Base-by-base conservation (phyloP, 2,888 invertebrate species). In the Cephus nigrinus region DNA sequence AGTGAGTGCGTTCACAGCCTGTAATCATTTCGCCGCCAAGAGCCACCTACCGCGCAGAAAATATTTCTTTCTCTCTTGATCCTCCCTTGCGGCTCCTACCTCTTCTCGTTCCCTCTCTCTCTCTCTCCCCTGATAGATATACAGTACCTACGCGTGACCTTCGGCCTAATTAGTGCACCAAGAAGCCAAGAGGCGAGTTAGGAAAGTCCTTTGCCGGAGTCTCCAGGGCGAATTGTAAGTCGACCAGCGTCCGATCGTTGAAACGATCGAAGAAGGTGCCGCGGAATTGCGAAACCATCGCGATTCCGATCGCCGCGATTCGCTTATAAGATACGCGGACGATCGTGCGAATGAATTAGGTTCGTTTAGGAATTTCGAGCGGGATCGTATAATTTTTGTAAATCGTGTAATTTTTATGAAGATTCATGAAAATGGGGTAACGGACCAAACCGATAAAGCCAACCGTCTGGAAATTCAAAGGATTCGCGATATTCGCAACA, bases 21-120 rank as follows among this genome's bases (percentile, higher is more conserved):
- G 88, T 90, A 90, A 90, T 90, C 89, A 90, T 90, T 90, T 88
- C 84, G 88, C 89, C 89, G 90, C 88, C 88, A 86, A 84, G 82
- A 86, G 88, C 86, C 87, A 88, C 90, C 90, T 88, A 90, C 88
- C 89, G 88, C 89, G 87, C 86, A 82, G 83, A 30, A 71, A 71
- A 32, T 31, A 15, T 23, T 71, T 79, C 77, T 79, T 80, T 82
- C 78, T 80, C 40, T 68, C 36, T 76, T 15, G 33, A 35, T 35
- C 75, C 69, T 71, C 74, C 31, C 32, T 81, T 81, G 82, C 82
- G 84, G 84, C 78, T 80, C 76, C 75, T 75, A 74, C 4, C 31
- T 33, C 71, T 32, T 31, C 9, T 71, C 71, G 3, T 12, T 71
- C 9, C 12, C 31, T 31, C 33, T 15, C 71, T 30, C 31, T 32